Evolutionary conservation across 2,797 vertebrate genomes (phyloP).

Genomic region (Pseudotriccus pelzelni): DNA sequence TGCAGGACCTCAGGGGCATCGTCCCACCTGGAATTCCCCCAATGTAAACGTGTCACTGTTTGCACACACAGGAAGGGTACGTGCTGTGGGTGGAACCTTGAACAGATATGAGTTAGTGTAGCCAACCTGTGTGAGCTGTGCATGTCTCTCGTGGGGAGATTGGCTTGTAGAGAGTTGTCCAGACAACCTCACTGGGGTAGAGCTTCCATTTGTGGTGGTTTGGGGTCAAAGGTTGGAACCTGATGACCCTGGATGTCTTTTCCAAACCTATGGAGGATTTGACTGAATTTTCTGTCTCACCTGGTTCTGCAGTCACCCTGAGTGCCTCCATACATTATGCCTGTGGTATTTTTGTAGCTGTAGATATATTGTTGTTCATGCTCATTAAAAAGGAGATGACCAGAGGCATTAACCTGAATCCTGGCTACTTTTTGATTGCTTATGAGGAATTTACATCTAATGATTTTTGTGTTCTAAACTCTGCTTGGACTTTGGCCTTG

Average conservation of each 20-base stretch:
- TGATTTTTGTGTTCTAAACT: neutral
- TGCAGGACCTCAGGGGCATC: rapidly evolving
- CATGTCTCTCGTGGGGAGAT: neutral
- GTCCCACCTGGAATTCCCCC: neutral
- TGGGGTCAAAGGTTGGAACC: neutral
- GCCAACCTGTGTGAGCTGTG: neutral
- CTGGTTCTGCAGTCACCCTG: neutral
- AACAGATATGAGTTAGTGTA: neutral
- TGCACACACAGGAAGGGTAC: neutral
- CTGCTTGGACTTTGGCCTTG: neutral
- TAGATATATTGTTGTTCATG: neutral
- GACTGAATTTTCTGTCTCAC: neutral
- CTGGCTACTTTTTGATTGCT: neutral
- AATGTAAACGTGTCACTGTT: rapidly evolving
- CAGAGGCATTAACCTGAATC: neutral
- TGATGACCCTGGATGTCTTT: neutral
- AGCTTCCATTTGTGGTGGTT: rapidly evolving
- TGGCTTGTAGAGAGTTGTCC: neutral
- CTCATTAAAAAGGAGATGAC: neutral
- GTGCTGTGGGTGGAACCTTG: neutral
- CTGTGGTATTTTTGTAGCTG: neutral
- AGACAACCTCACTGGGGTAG: neutral
- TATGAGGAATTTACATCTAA: neutral
- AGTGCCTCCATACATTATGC: neutral
- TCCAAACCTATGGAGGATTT: neutral